A percentile compares a stretch with the other conserved stretches of the same genome.
Evolutionary conservation across 2,888 invertebrate species (phyloP).

Genomic region (Silvanus unidentatus): DNA sequence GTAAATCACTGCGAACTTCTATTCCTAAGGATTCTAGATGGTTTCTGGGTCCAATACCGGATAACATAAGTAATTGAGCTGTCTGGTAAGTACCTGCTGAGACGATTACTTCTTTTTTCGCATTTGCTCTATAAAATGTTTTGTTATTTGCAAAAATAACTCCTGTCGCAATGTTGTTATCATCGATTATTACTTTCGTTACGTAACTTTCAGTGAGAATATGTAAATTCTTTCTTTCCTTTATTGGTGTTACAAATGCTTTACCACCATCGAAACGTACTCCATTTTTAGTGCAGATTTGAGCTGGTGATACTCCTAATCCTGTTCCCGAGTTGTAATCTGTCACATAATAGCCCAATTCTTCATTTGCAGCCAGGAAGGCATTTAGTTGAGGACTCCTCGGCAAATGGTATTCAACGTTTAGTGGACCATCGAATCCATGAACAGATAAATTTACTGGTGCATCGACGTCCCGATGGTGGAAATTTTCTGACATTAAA

Average conservation of each 20-base stretch:
- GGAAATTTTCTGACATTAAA: conserved; percentile 22
- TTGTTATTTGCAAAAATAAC: neutral
- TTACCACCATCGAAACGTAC: conserved; percentile 68
- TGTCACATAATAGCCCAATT: conserved; percentile 6
- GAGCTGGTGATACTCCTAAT: conserved; percentile 61
- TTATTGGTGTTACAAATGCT: conserved; percentile 65
- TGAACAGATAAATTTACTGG: neutral
- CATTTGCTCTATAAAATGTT: conserved; percentile 46
- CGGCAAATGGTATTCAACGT: conserved; percentile 2
- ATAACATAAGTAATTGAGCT: conserved; percentile 76
- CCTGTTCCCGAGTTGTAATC: conserved; percentile 21
- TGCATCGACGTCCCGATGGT: neutral
- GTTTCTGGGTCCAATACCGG: conserved; percentile 67
- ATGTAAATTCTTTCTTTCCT: conserved; percentile 58
- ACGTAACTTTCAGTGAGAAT: conserved; percentile 63
- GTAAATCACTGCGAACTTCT: conserved; percentile 56
- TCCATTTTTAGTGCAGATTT: conserved; percentile 62
- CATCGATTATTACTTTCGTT: neutral
- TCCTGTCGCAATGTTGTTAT: neutral
- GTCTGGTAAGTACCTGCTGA: conserved; percentile 74
- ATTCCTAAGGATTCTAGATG: conserved; percentile 56
- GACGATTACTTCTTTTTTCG: conserved; percentile 67
- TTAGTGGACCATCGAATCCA: neutral
- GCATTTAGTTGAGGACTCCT: conserved; percentile 1
- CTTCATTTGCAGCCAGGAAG: conserved; percentile 1